Conservation (phyloP, 2,113 vertebrate genomes). For the Casuarius casuarius region DNA sequence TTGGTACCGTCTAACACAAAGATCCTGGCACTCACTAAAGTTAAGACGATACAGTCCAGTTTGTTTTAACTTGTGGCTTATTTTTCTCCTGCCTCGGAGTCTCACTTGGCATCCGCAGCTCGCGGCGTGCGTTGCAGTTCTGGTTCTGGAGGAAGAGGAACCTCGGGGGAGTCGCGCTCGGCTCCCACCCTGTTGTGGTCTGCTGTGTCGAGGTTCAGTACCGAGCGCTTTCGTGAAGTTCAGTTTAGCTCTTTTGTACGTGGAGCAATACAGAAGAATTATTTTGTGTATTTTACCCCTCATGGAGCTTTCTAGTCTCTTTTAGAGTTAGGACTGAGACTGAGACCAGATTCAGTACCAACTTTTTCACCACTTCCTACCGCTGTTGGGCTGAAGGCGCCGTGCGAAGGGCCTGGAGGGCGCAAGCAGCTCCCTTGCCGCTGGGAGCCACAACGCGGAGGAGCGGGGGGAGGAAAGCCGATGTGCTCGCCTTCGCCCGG, state of each 20-base stretch:
- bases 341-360: neutral
- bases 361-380: neutral
- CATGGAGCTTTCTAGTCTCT: neutral
- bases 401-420: neutral
- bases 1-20: neutral
- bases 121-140: neutral
- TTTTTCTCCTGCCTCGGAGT: neutral
- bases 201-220: neutral
- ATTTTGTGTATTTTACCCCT: neutral
- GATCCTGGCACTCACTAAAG: neutral
- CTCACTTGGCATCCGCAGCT: neutral
- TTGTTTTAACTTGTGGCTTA: neutral
- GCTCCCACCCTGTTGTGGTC: neutral
- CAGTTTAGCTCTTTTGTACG: neutral
- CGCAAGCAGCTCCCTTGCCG: neutral
- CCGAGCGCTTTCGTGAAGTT: neutral
- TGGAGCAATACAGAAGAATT: neutral
- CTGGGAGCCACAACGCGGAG: neutral
- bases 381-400: neutral
- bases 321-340: neutral
- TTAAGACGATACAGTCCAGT: neutral
- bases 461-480: neutral
- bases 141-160: neutral
- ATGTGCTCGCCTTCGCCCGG: neutral
- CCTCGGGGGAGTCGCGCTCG: rapidly evolving